These are phyloP conservation scores for Tetraodon nigroviridis DNA, from an alignment of 2,113 vertebrate species.

Conservation along the genomic window DNA sequence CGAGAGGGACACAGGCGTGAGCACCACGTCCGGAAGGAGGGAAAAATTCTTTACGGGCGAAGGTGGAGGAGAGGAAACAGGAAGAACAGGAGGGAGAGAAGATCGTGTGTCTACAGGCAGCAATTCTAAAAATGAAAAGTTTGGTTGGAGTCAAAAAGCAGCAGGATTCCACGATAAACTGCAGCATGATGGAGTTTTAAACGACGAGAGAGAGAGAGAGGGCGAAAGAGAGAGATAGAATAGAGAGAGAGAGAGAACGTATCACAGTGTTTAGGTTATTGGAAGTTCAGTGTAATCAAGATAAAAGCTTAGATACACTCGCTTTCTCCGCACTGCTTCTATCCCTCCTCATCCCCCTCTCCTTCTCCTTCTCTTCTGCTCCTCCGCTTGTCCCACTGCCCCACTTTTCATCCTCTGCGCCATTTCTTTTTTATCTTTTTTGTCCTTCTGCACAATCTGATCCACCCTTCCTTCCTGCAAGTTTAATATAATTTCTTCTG, in stretches of 20 bases:
- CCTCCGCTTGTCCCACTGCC: constrained; percentile 70
- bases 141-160: no score
- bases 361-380: background rate
- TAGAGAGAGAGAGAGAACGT: constrained; percentile 7
- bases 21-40: background rate
- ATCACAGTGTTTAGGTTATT: constrained; percentile 15
- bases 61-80: background rate
- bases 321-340: constrained; percentile 1
- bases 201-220: background rate
- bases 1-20: constrained; percentile 31
- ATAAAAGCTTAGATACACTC: constrained; percentile 37
- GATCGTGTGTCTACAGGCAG: background rate
- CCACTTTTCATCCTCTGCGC: constrained; percentile 62
- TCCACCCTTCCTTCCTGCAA: constrained; percentile 67
- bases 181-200: background rate
- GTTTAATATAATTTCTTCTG: constrained; percentile 72
- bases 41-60: no score
- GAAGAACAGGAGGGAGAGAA: background rate
- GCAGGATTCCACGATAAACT: no score
- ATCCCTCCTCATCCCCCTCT: background rate
- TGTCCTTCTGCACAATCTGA: constrained; percentile 63
- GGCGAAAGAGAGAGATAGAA: constrained; percentile 1
- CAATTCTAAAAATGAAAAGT: no score
- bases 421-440: constrained; percentile 58
- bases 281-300: constrained; percentile 48